These are phyloP conservation scores for Hypotaenidia philippensis DNA, from an alignment of 2,797 vertebrate genomes.

Conservation along the genomic window DNA sequence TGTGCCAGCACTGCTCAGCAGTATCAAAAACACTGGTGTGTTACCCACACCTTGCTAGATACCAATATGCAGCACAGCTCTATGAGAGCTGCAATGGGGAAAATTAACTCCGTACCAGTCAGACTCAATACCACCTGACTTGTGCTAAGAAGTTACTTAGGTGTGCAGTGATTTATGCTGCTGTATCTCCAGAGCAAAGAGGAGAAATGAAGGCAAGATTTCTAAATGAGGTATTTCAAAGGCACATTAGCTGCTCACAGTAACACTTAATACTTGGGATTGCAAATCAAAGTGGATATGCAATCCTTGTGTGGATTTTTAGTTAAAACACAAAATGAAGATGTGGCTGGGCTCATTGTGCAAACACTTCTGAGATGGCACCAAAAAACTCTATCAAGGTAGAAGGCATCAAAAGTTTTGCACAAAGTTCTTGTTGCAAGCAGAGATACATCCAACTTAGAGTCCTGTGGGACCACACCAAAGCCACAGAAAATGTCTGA, in stretches of 20 bases:
- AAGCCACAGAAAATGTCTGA: neutral
- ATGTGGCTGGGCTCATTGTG: neutral
- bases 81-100: too few species aligned
- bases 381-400: neutral
- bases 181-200: neutral
- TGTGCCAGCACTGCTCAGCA: too few species aligned
- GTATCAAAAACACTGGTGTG: too few species aligned
- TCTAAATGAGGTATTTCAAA: neutral
- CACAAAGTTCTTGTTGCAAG: neutral
- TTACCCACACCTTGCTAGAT: too few species aligned
- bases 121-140: neutral
- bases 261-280: neutral
- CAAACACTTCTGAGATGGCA: neutral
- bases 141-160: neutral
- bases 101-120: too few species aligned
- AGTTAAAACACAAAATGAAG: neutral
- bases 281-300: neutral
- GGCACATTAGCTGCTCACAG: neutral
- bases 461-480: neutral
- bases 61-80: too few species aligned
- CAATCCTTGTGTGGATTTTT: neutral
- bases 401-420: neutral
- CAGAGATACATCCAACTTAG: neutral
- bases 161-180: too few species aligned
- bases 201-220: neutral